Evolutionary conservation across 2,113 vertebrate species (phyloP), one percentile per base, ranked within the genome.

Genomic region (Talpa occidentalis): DNA sequence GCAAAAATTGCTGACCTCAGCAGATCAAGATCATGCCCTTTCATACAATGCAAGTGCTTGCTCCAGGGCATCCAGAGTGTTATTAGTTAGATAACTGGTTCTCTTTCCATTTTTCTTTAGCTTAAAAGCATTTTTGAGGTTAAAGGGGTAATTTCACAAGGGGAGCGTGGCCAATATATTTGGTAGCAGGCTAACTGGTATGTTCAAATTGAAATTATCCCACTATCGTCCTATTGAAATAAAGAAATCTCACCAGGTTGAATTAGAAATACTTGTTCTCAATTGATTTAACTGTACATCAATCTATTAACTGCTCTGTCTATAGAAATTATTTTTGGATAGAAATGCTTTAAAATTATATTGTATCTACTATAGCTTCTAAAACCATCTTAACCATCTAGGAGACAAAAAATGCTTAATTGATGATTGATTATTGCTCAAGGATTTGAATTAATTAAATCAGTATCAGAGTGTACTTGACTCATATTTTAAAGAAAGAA

Each of bases 401-500:
- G 19, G 44, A 28, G 35, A 37, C 79, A 80, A 85, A n/a, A 69
- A 67, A 37, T 88, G 30, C 16, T 85, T 91, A 79, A 94, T 67
- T 64, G 30, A 52, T 88, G 62, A 92, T 84, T 67, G 79, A 60
- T 73, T 89, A 32, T 80, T 69, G 44, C 30, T 54, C 11, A 19
- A 9, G 42, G 6, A 90, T 89, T 54, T 67, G 35, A 80, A 89
- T 24, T 69, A 88, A 80, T 92, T 92, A 56, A 80, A 79, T 42
- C 8, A 69, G 44, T 54, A 42, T 49, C n/a, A 73, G 37, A 73
- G 37, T 40, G 30, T 19, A 42, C 66, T 78, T 69, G 21, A 83
- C 37, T 87, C 44, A 30, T 59, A 40, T 88, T 72, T 88, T 91
- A n/a, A 86, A 87, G 67, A n/a, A 60, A 64, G 19, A 87, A 81